Percentiles rank a stretch among this genome's conserved stretches.
phyloP scores from a whole-genome alignment of 92 coral and sea anemone species.

The Hydrozoanthus gracilis region DNA sequence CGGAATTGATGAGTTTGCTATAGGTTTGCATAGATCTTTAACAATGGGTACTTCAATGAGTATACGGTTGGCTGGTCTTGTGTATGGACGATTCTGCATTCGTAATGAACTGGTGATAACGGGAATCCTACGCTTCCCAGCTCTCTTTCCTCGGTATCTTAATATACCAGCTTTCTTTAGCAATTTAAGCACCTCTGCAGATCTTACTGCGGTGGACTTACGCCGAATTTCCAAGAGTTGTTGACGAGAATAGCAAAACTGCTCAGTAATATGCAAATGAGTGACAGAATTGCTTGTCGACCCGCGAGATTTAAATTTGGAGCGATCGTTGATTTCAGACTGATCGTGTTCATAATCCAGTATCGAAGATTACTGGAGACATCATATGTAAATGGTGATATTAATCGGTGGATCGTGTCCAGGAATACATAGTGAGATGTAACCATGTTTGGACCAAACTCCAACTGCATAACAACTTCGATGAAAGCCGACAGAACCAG shows the following conservation, averaged over 20 bases:
- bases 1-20: not conserved
- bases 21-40: not conserved
- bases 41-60: constrained; percentile 9
- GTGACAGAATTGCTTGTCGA: constrained; percentile 26
- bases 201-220: constrained; percentile 31
- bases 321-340: constrained; percentile 17
- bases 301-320: constrained; percentile 17
- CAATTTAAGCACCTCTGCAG: constrained; percentile 26
- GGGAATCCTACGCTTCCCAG: constrained; percentile 36
- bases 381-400: constrained; percentile 12
- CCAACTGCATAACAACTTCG: constrained; percentile 32
- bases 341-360: constrained; percentile 20
- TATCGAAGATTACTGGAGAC: constrained; percentile 28
- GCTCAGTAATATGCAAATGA: constrained; percentile 41
- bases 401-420: not conserved
- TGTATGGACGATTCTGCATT: constrained; percentile 16
- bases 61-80: constrained; percentile 16
- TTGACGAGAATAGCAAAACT: constrained; percentile 34
- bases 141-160: constrained; percentile 42
- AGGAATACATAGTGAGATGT: constrained; percentile 10
- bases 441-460: constrained; percentile 40
- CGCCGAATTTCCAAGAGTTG: constrained; percentile 44
- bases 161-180: constrained; percentile 37
- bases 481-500: constrained; percentile 35
- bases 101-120: constrained; percentile 23